Base-by-base conservation (phyloP, 2,888 invertebrate genomes). In the Megastigmus dorsalis region DNA sequence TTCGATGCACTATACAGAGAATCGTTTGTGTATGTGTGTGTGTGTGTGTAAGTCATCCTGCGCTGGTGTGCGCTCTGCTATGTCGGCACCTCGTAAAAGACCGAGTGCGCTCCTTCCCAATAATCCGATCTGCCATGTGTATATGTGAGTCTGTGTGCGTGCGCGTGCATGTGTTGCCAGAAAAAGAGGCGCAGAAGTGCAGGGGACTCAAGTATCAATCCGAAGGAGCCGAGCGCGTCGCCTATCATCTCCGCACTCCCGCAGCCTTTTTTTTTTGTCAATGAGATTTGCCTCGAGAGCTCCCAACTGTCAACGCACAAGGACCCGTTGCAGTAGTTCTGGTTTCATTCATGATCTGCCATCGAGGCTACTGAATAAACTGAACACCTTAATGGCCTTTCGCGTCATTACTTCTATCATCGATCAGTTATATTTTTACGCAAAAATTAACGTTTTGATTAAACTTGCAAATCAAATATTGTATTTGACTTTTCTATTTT, bases 161-260 rank as follows among this genome's bases (percentile, higher is more conserved):
- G n/a, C n/a, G n/a, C n/a, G n/a, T n/a, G n/a, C n/a, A n/a, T n/a
- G n/a, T n/a, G 6, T 9, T 36, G 33, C 7, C 23, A 15, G 65
- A 50, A 18, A 41, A 13, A 50, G 45, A 23, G 63, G 28, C 43
- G 26, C 4, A n/a, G n/a, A n/a, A n/a, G 18, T 15, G 30, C 15
- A 26, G 33, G 15, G 20, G 15, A 7, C 68, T 70, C 70, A 52
- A 70, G 70, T 70, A 63, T 48, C 70, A 52, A 63, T 70, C 18
- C 38, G 68, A 48, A 68, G 18, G 60, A 15, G 33, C 67, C 55
- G 57, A 18, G 15, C 33, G 15, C 33, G 13, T 4, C 48, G 43
- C 15, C 38, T 45, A 45, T 67, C 57, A 50, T 59, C 48, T 48
- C 43, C 13, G 43, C 18, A 26, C 10, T 15, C 6, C 13, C 28